Conservation (phyloP, 1,140 invertebrate genomes). For the Cyrtorhinus lividipennis region DNA sequence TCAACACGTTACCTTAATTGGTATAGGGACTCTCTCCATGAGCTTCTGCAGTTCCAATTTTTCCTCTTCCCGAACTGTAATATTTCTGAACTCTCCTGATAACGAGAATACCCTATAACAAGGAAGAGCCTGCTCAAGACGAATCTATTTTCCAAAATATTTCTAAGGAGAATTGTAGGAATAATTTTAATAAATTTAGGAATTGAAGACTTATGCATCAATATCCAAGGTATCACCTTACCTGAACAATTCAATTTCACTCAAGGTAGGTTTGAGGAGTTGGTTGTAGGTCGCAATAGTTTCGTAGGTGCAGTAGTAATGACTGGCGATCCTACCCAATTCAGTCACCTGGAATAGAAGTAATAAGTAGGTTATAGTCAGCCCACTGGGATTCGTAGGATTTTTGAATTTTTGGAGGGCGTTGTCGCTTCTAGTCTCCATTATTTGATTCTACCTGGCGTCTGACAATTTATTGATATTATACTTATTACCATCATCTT, state of each 20-base stretch:
- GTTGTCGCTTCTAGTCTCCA: too few species aligned
- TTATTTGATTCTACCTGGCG: too few species aligned
- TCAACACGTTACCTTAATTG: constrained; percentile 85
- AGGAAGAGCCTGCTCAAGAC: too few species aligned
- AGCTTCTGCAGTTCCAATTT: constrained; percentile 94
- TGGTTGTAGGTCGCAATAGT: constrained; percentile 96
- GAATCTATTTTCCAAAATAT: background rate
- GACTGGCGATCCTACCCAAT: constrained; percentile 90
- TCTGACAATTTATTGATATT: too few species aligned
- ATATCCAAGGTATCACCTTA: too few species aligned
- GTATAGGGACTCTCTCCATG: constrained; percentile 95
- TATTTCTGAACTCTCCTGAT: constrained; percentile 86
- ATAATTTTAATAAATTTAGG: too few species aligned
- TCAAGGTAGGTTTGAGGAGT: constrained; percentile 86
- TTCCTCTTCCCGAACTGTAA: constrained; percentile 93
- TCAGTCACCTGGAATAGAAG: constrained; percentile 76
- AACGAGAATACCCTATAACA: constrained; percentile 81
- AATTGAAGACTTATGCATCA: too few species aligned
- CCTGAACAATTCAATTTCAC: constrained; percentile 90
- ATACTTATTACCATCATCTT: too few species aligned
- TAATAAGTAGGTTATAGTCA: too few species aligned
- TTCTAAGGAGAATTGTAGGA: too few species aligned
- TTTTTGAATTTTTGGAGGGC: too few species aligned
- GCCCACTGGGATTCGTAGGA: too few species aligned
- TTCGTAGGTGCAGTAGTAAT: constrained; percentile 96